Evolutionary conservation across 2,888 invertebrate genomes (phyloP).

Genomic region (Protophormia terraenovae): DNA sequence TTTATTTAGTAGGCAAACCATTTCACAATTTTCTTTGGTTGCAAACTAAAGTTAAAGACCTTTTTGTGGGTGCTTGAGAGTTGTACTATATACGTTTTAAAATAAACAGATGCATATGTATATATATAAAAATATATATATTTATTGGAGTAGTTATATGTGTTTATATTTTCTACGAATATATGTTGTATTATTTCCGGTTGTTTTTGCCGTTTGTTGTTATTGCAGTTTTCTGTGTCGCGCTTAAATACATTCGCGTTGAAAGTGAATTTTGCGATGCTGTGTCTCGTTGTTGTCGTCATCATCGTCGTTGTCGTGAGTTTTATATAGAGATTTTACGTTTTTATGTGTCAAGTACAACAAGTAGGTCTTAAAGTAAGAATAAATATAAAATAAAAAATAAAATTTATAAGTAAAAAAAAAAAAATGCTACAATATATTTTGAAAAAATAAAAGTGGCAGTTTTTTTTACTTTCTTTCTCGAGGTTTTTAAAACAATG

Average conservation of each 20-base stretch:
- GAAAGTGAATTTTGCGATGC: slow-evolving; percentile 67
- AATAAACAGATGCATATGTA: neutral
- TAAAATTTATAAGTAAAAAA: neutral
- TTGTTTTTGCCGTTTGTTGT: slow-evolving; percentile 50
- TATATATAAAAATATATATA: neutral
- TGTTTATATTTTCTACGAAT: slow-evolving; percentile 11
- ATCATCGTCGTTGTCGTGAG: slow-evolving; percentile 54
- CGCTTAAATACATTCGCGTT: slow-evolving; percentile 65
- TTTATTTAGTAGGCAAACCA: slow-evolving; percentile 65
- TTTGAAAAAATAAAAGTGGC: neutral
- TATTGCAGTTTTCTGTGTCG: slow-evolving; percentile 68
- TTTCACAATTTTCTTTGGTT: slow-evolving; percentile 62
- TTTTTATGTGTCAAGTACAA: slow-evolving; percentile 68
- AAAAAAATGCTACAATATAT: neutral
- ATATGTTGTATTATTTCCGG: slow-evolving; percentile 39
- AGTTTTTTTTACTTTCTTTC: neutral
- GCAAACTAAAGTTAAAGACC: slow-evolving; percentile 67
- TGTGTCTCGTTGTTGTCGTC: too few relatives aligned
- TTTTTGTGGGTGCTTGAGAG: slow-evolving; percentile 67
- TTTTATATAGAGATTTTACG: slow-evolving; percentile 61
- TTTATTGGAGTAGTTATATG: neutral
- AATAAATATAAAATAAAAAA: slow-evolving; percentile 24
- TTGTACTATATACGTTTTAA: slow-evolving; percentile 8
- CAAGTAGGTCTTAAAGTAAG: slow-evolving; percentile 68
- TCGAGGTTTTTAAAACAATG: too few relatives aligned